These are phyloP conservation scores for Aurelia aurita DNA, from an alignment of 30 jellyfish, hydroid and myxozoan species.

Conservation along the genomic window DNA sequence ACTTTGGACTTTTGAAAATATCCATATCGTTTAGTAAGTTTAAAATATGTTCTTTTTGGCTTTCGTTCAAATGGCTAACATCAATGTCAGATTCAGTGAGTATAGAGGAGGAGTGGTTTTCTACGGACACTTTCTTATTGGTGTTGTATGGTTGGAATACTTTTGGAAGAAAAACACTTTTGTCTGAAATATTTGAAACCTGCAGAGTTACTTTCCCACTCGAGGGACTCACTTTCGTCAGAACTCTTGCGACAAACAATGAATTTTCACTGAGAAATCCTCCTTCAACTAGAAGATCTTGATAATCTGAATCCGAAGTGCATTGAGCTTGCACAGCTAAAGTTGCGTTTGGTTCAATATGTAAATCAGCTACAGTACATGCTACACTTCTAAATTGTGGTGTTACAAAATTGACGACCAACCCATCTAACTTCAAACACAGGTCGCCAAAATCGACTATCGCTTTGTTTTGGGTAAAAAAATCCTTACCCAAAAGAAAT, in stretches of 20 bases:
- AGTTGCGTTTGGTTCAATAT: background rate
- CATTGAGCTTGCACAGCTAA: conserved; percentile 4
- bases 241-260: background rate
- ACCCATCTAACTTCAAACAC: too few species aligned
- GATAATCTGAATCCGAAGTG: background rate
- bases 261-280: conserved; percentile 7
- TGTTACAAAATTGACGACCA: background rate
- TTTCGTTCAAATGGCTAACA: too few species aligned
- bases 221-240: background rate
- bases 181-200: background rate
- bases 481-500: too few species aligned
- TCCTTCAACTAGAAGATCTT: background rate
- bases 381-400: background rate
- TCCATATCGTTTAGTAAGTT: too few species aligned
- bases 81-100: too few species aligned
- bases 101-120: too few species aligned
- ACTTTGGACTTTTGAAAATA: background rate
- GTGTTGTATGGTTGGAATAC: too few species aligned
- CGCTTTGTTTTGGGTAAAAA: too few species aligned
- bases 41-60: background rate
- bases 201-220: background rate
- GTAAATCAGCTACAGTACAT: background rate
- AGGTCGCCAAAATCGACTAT: too few species aligned
- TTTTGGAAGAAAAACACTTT: background rate
- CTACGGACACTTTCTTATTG: too few species aligned